Base-by-base conservation (phyloP, 2,888 invertebrate genomes). In the Daptonema setosum region DNA sequence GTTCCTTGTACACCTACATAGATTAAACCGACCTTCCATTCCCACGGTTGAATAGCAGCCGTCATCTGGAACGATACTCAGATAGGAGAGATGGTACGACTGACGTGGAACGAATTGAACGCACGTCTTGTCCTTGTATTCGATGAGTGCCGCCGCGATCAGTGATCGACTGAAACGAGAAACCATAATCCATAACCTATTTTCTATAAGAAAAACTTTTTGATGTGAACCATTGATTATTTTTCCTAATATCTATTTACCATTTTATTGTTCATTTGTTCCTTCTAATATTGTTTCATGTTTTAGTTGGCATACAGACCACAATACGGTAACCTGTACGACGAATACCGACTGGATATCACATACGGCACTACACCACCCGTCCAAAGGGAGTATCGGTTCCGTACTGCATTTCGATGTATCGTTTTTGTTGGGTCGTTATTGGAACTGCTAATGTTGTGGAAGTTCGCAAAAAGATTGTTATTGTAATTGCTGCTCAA, bases 31-130 rank as follows among this genome's bases (percentile, higher is more conserved):
- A 64, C 64, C 65, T 61, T 63, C 63, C 54, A 63, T 65, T 57
- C 65, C 65, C 30, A 67, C 68, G 66, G 68, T 66, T 17, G 68
- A 68, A 54, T 68, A 68, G 60, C 68, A 68, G 28, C 68, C 68
- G 58, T 65, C 60, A 52, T 68, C 68, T 22, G 68, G 68, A 56
- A 66, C 62, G 57, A 68, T 68, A 58, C 66, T 65, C 24, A 68
- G 62, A 60, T 68, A 68, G 61, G 68, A 66, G n/a, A 58, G 57
- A 60, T 68, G 67, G 54, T 52, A 55, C 24, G 60, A 60, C 41
- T 62, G 63, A 56, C 66, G 63, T 17, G 68, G 68, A 17, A 66
- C 65, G 68, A 68, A 68, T 55, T 63, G 60, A 28, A 68, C 63
- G 61, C 68, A 68, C 24, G 68, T 68, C 48, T 66, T 59, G 1